Evolutionary conservation across 2,888 invertebrate species (phyloP).

Genomic region (Caenorhabditis drosophilae): DNA sequence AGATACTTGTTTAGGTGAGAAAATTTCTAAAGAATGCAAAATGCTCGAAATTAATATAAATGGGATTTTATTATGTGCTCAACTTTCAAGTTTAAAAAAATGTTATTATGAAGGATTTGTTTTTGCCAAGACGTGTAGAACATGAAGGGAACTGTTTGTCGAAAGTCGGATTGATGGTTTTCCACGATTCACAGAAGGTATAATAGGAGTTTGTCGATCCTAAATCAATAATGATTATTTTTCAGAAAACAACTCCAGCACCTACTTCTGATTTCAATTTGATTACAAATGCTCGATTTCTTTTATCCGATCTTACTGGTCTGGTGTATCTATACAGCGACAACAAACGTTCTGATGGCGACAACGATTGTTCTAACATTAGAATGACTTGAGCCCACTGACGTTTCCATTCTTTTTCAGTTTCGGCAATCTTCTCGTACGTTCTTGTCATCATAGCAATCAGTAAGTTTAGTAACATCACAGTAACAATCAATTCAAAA

Average conservation of each 20-base stretch:
- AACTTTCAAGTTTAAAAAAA: too few relatives aligned
- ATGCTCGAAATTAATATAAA: too few relatives aligned
- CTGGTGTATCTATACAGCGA: slow-evolving; percentile 77
- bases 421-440: slow-evolving; percentile 95
- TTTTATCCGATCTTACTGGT: slow-evolving; percentile 48
- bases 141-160: slow-evolving; percentile 33
- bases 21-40: too few relatives aligned
- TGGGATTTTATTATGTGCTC: too few relatives aligned
- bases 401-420: slow-evolving; percentile 95
- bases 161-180: slow-evolving; percentile 31
- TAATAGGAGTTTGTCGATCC: too few relatives aligned
- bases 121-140: slow-evolving; percentile 30
- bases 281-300: slow-evolving; percentile 54
- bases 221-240: too few relatives aligned
- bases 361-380: slow-evolving; percentile 92
- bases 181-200: too few relatives aligned
- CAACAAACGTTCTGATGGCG: slow-evolving; percentile 83
- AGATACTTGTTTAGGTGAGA: too few relatives aligned
- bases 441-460: slow-evolving; percentile 99
- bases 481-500: slow-evolving; percentile 94
- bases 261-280: slow-evolving; percentile 47
- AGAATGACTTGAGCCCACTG: slow-evolving; percentile 96
- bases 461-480: slow-evolving; percentile 92
- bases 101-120: too few relatives aligned
- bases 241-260: too few relatives aligned